Base-by-base conservation (phyloP, 2,113 vertebrate genomes). In the Caracal caracal region DNA sequence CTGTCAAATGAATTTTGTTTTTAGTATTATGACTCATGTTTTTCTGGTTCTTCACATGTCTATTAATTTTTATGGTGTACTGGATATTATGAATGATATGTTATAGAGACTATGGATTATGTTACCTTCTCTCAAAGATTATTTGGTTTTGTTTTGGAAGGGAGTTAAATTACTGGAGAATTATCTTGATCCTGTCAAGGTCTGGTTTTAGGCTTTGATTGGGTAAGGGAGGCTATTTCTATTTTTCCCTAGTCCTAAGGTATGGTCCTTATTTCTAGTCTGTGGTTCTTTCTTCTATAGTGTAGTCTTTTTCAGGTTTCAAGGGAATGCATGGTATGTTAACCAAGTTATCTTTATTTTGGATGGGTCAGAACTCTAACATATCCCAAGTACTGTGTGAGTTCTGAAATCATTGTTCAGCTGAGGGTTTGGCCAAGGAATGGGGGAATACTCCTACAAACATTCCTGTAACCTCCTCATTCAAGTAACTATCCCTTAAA, bases 401-500 rank as follows among this genome's bases (percentile, higher is more conserved):
- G 19, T 86, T 89, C 59, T 89, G 33, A 93, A 91, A 65, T 95
- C 15, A 81, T 28, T 93, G 5, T 90, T 75, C 10, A 76, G 51
- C 49, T 93, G 15, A 95, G 56, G 10, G 76, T 93, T 68, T 79
- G 78, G 2, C 33, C 70, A 84, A 83, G 33, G 49, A 89, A 79
- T 0, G 11, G 17, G 85, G 28, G 30, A 19, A 5, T 24, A 80
- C 19, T 80, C 3, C 37, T 75, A 40, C 6, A 78, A 16, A 63
- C 20, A 70, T 63, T 84, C 59, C 30, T 81, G 22, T 84, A 95
- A 51, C 6, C 6, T 3, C 26, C 6, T 90, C 16, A 63, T 83
- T 87, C 88, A 9, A 56, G 24, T 59, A 88, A 88, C 35, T 88
- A 10, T 40, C 28, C 17, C 12, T 59, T 3, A 86, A 24, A 66